Evolutionary conservation across 2,797 vertebrate genomes (phyloP), one percentile per base, ranked within the genome.

Genomic region (Sebastes vulpes): DNA sequence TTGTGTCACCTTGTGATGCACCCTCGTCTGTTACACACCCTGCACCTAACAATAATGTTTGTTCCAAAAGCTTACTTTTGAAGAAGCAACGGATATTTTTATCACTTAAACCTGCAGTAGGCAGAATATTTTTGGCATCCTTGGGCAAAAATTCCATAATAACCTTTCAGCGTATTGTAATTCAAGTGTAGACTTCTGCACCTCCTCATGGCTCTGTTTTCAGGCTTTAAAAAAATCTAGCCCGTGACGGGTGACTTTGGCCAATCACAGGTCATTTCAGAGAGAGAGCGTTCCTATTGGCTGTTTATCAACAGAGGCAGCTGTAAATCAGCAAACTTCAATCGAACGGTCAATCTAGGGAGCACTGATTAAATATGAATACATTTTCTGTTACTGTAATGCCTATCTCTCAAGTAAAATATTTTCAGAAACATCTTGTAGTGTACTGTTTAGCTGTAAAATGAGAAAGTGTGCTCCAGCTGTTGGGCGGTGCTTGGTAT

Each of bases 21-120:
- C 56, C 18, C 52, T 89, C 52, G 38, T 84, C 59, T 65, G 25
- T 63, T 71, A 25, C 42, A 79, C 52, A 32, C 38, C 46, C 75
- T 65, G 28, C 25, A 60, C 66, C 68, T 28, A 59, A 67, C 28
- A 81, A 54, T 21, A 77, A 54, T 21, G 58, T 83, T 54, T 77
- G 29, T 60, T 89, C 25, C 57, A 38, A 63, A 54, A 75, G 67
- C 29, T 79, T 54, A 63, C 60, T 66, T 81, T 75, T 74, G 29
- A 61, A 74, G 78, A 79, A 38, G 71, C 32, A 38, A 54, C 23
- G 3, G 26, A 72, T 46, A 74, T 81, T 90, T 66, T 74, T 20
- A 84, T 81, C 73, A 79, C 50, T 65, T 87, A 73, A 86, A 81
- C 53, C 42, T 18, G 42, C 42, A n/a, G 6, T n/a, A 46, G 3